Base-by-base conservation (phyloP, 2,888 invertebrate species). In the Vannuccia rotundouncinata region DNA sequence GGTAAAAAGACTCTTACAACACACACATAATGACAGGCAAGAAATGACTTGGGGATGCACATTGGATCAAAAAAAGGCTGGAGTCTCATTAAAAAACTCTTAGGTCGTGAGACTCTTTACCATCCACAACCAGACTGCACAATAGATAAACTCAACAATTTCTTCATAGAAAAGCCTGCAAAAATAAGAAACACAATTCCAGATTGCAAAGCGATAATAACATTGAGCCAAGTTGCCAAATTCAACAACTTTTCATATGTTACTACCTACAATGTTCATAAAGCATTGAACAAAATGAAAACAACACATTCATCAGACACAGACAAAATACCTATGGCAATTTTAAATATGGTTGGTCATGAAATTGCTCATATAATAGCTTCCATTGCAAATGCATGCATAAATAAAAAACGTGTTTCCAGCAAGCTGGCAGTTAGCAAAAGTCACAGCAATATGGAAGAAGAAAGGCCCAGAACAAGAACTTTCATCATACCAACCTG, bases 41-140 rank as follows among this genome's bases (percentile, higher is more conserved):
- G 66, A 66, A 66, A 66, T n/a, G 66, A 66, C 25, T 66, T 66
- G 25, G 10, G 25, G 25, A 66, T 27, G 25, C 66, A 66, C 25
- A 66, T 66, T 5, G 66, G 66, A 66, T 66, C 66, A n/a, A 66
- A 66, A 27, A 66, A 66, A 66, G 66, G 66, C 66, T 66, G 66
- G 66, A 66, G 66, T 66, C 66, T 66, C 66, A 66, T 66, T 22
- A 66, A 66, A 66, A 66, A 66, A 66, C 66, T 66, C 66, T 66
- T 66, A 66, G 66, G 66, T 66, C 66, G 66, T 22, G 66, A 66
- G 66, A 5, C 25, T 66, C 10, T 22, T 66, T 66, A 22, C 66
- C 66, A 22, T 66, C 66, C 66, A 66, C 66, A 66, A 66, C 66
- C 66, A 66, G 66, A 66, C 25, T 66, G 66, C 66, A 66, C 66